Evolutionary conservation across 2,113 vertebrate genomes (phyloP), one percentile per base, ranked within the genome.

Genomic region (Tapirus terrestris): DNA sequence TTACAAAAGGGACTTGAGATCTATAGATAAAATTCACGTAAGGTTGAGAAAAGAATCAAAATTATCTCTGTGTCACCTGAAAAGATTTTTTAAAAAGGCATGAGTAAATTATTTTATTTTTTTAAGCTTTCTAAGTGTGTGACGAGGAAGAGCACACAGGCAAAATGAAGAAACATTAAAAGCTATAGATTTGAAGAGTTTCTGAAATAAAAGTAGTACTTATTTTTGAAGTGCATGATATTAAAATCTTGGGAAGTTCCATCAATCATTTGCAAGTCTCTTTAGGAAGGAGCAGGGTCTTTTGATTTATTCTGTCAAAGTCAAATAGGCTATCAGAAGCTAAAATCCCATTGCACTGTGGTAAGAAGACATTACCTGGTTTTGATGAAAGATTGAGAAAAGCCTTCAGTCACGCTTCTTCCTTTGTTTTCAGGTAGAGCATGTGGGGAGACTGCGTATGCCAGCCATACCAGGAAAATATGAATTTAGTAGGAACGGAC

Each of bases 241-340:
- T 56, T 88, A 93, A 93, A 36, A 91, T 89, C 29, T n/a, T n/a
- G 29, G 61, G 81, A 13, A 39, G 8, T 94, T 86, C 86, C 60
- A 65, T 77, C 83, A 68, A 13, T 90, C n/a, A 88, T 63, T 94
- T 90, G 29, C 5, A 53, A 27, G 36, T 91, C 67, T 95, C 51
- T 76, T 92, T 61, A 63, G 31, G 58, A 94, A 89, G 23, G 20
- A 92, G 8, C 36, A 58, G 36, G 12, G 33, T 80, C 48, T 90
- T 95, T 94, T 94, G 17, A 90, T 94, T 27, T 87, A 65, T 75
- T 79, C 48, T 58, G 36, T 87, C 68, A 88, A 88, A 93, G 58
- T 70, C 70, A 80, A 70, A 68, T 51, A 75, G 53, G 60, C 36
- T 82, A 10, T 67, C 45, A 65, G 27, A 95, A 92, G 29, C 10